Conservation (phyloP, 2,888 invertebrate species). For the Julus scanicus region DNA sequence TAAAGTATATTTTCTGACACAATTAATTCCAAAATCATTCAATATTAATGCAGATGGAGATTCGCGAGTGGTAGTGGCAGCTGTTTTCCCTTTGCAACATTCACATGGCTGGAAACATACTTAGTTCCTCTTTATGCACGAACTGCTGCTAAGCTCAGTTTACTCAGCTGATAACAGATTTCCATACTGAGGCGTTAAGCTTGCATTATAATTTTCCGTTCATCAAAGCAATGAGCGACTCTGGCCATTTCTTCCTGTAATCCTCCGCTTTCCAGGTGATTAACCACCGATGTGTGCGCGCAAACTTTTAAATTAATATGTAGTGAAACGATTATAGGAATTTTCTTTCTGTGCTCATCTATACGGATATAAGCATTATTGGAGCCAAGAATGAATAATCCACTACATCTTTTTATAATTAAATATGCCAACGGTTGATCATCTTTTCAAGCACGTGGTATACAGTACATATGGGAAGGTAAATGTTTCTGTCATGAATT, state of each 20-base stretch:
- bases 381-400: background rate
- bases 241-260: background rate
- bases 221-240: slow-evolving; percentile 25
- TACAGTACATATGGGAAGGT: background rate
- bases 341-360: background rate
- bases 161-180: background rate
- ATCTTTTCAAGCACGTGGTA: background rate
- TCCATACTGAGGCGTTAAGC: slow-evolving; percentile 36
- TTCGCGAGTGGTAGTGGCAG: background rate
- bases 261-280: slow-evolving; percentile 28
- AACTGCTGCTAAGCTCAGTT: slow-evolving; percentile 6
- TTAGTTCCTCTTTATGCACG: background rate
- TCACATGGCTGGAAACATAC: background rate
- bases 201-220: slow-evolving; percentile 11
- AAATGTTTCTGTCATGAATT: background rate
- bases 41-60: background rate
- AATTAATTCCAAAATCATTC: background rate
- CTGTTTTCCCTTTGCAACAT: background rate
- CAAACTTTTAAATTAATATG: slow-evolving; percentile 22
- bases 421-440: slow-evolving; percentile 17
- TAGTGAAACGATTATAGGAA: background rate
- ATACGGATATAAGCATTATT: background rate
- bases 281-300: background rate
- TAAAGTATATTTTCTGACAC: background rate
- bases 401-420: background rate